Percentiles rank a stretch among this genome's conserved stretches.
phyloP scores from a whole-genome alignment of 2,888 invertebrate species.

The Lasioglossum vierecki region DNA sequence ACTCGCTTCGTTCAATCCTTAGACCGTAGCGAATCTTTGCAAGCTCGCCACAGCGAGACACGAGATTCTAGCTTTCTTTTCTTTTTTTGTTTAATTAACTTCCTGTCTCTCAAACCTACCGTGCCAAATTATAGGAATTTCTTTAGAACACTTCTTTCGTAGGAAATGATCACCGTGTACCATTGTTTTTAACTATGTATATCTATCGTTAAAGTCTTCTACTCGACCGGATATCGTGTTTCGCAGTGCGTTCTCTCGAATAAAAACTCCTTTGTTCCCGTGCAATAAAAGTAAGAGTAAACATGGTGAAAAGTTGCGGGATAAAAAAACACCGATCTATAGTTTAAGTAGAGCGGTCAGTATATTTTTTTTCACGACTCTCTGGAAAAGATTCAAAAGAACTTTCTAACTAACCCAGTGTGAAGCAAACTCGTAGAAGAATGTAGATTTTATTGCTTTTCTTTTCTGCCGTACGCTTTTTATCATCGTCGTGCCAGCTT shows the following conservation, averaged over 20 bases:
- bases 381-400: background rate
- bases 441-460: background rate
- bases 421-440: background rate
- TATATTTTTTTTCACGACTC: background rate
- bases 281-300: background rate
- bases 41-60: background rate
- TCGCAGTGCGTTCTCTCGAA: background rate
- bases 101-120: background rate
- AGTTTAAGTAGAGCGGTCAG: too few relatives aligned
- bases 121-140: too few relatives aligned
- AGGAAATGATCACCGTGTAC: too few relatives aligned
- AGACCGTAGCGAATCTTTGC: background rate
- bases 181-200: too few relatives aligned
- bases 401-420: background rate
- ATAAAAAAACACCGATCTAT: too few relatives aligned
- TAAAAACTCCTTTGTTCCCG: background rate
- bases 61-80: background rate
- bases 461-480: background rate
- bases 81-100: background rate
- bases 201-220: background rate
- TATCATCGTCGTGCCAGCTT: background rate
- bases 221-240: background rate
- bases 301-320: background rate
- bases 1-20: background rate
- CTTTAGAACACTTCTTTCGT: too few relatives aligned